Conservation (phyloP, 2,797 vertebrate genomes). For the Chanos chanos region DNA sequence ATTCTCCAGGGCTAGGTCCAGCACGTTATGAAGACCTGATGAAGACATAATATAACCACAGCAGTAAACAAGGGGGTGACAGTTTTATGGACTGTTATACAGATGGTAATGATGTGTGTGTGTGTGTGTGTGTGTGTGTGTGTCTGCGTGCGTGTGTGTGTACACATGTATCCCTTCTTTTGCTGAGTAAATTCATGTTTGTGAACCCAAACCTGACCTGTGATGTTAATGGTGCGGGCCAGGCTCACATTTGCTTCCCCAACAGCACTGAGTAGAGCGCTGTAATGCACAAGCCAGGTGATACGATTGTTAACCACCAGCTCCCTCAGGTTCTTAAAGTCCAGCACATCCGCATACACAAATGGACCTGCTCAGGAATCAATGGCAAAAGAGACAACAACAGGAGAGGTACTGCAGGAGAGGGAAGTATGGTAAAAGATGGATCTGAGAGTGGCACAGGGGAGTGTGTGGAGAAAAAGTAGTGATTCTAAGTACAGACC, state of each 20-base stretch:
- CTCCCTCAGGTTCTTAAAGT: slow-evolving; percentile 74
- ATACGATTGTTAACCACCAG: slow-evolving; percentile 71
- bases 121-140: too few relatives aligned
- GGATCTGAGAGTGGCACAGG: background rate
- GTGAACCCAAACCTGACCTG: slow-evolving; percentile 54
- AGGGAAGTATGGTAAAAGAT: background rate
- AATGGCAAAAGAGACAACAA: background rate
- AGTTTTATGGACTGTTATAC: too few relatives aligned
- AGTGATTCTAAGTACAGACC: too few relatives aligned
- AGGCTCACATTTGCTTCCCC: slow-evolving; percentile 74
- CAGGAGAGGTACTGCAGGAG: background rate
- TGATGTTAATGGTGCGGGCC: slow-evolving; percentile 77
- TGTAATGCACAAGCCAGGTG: slow-evolving; percentile 78
- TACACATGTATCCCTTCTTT: too few relatives aligned
- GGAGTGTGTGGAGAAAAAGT: too few relatives aligned
- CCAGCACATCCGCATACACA: slow-evolving; percentile 75
- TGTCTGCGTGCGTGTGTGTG: too few relatives aligned
- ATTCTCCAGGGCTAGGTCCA: slow-evolving; percentile 76
- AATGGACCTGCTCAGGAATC: slow-evolving; percentile 63
- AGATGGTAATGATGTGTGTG: too few relatives aligned
- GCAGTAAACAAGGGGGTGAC: too few relatives aligned
- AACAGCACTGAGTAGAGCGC: slow-evolving; percentile 72
- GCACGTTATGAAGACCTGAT: slow-evolving; percentile 74
- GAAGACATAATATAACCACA: too few relatives aligned
- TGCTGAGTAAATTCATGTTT: too few relatives aligned